Base-by-base conservation (phyloP, 35 echinoderm and acorn worm genomes). In the Apostichopus japonicus region DNA sequence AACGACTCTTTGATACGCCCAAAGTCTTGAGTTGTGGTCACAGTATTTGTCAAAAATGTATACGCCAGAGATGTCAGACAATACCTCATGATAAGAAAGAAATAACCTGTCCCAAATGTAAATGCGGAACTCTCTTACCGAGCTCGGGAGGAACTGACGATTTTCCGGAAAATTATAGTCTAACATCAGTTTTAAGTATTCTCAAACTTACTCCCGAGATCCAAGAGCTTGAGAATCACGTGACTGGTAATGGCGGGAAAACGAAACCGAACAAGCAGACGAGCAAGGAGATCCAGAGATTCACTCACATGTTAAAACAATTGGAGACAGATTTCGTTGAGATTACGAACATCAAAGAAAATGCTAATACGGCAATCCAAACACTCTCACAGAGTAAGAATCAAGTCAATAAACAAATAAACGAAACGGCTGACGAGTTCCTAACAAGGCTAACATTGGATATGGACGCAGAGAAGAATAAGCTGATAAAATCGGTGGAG, bases 131-230 rank as follows among this genome's bases (percentile, higher is more conserved):
- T 6, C 33, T 63, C 23, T 1, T 89, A 5, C 86, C 86, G 22
- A 73, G 61, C 51, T 89, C 86, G 4, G 86, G 86, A 72, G 17
- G 17, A 6, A 10, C 22, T 10, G 86, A 89, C 10, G 86, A 89
- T 54, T 89, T 65, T 72, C 86, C 86, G 6, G 62, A 89, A 8
- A 89, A 89, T 89, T 72, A 27, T 22, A 89, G 86, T 54, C 86
- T 89, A 10, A 53, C 44, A 6, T 89, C 62, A 15, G 24, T 89
- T n/a, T 14, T 89, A 13, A 54, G 51, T 14, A 89, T 89, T 52
- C 86, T 89, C 10, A 89, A 73, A 65, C 62, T 89, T 1, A 72
- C 62, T 3, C 86, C 86, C 23, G 86, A 89, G n/a, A 8, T 51
- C 6, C 56, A 89, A 73, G 23, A 51, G 86, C 33, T 72, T 2